Base-by-base conservation (phyloP, 1,140 invertebrate species). In the Eulimnadia texana region DNA sequence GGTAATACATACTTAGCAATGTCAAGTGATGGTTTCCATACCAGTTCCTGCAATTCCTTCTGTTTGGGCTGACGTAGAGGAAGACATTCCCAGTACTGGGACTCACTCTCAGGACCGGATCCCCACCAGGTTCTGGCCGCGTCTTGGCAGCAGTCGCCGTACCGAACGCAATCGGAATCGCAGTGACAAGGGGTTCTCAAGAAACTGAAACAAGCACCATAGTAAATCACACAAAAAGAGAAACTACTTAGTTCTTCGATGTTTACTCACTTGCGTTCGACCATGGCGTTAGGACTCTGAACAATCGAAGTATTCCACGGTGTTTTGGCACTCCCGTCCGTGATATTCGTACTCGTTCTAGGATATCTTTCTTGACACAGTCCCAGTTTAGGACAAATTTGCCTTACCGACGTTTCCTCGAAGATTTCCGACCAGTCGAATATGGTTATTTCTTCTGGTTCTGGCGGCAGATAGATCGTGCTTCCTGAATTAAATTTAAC, bases 111-210 rank as follows among this genome's bases (percentile, higher is more conserved):
- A 1, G 52, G 51, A 52, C 50, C 47, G 6, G 24, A 52, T 52
- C n/a, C 27, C 55, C 23, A 49, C 58, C 62, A 60, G 9, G 20
- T 13, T 22, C 29, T 20, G 29, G 57, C 62, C 28, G 62, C 62
- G 53, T 63, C 62, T 33, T 23, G 20, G 47, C 62, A 63, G 56
- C 62, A 63, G 24, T 63, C 62, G n/a, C 62, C 62, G 27, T 63
- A 63, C 16, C 23, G 49, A 23, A 25, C 62, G 29, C 62, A 63
- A 1, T 52, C 56, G 19, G 25, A 22, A 52, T 63, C 62, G 28
- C 62, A 63, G 19, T 50, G 50, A 42, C 62, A 63, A 9, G 33
- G 33, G 6, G 33, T 42, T 42, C 16, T 16, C 33, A 42, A 16
- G 16, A 42, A 42, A 42, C 33, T 42, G 6, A 42, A 42, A 16